phyloP scores from a whole-genome alignment of 2,113 vertebrate genomes.

The Pluvialis apricaria region DNA sequence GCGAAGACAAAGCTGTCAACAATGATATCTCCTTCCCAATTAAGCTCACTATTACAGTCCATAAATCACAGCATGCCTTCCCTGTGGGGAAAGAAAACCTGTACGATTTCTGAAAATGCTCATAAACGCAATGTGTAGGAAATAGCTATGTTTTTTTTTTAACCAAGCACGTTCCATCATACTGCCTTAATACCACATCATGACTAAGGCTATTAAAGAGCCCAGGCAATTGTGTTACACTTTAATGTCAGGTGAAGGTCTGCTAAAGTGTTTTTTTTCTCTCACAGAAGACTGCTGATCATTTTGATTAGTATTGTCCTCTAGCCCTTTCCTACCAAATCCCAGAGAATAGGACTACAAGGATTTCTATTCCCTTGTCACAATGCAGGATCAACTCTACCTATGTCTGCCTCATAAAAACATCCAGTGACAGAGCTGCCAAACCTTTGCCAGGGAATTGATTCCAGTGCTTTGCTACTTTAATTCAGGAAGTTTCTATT shows the following conservation, averaged over 20 bases:
- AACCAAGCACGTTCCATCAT: neutral
- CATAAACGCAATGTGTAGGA: neutral
- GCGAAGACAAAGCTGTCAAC: conserved; percentile 38
- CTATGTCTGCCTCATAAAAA: neutral
- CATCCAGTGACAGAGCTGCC: neutral
- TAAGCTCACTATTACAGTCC: conserved; percentile 31
- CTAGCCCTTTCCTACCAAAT: neutral
- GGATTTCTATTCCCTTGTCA: neutral
- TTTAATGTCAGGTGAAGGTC: neutral
- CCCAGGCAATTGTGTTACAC: neutral
- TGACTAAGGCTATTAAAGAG: neutral
- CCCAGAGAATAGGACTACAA: neutral
- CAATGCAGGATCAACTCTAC: neutral
- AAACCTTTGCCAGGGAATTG: neutral
- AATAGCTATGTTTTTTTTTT: neutral
- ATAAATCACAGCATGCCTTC: conserved; percentile 40
- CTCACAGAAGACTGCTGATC: neutral
- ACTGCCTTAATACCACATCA: neutral
- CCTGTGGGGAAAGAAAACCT: neutral
- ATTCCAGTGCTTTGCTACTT: neutral
- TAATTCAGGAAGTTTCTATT: neutral
- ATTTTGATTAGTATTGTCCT: neutral
- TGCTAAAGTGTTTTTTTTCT: neutral
- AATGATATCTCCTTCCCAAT: conserved; percentile 49
- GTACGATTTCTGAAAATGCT: conserved; percentile 30